Percentiles rank a stretch among this genome's conserved stretches.
Evolutionary conservation across 1,140 invertebrate species (phyloP).

Genomic region (Pseudomyrmex cubaensis): DNA sequence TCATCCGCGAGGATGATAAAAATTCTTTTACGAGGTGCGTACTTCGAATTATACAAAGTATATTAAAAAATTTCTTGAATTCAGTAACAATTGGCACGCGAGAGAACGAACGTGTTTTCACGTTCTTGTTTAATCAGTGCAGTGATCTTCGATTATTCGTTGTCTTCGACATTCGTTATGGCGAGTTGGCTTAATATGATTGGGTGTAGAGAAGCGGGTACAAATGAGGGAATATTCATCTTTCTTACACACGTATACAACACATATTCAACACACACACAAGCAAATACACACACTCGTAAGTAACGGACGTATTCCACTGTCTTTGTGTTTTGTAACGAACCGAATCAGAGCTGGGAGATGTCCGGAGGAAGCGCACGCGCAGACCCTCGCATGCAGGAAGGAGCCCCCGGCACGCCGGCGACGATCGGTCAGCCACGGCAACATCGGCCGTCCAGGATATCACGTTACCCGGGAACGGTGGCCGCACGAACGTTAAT

Average conservation of each 20-base stretch:
- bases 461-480: slow-evolving; percentile 34
- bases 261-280: neutral
- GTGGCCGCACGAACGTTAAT: slow-evolving; percentile 43
- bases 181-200: slow-evolving; percentile 25
- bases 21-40: neutral
- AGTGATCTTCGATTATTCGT: slow-evolving; percentile 29
- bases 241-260: neutral
- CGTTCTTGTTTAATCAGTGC: slow-evolving; percentile 3
- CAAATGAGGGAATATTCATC: neutral
- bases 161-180: neutral
- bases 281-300: slow-evolving; percentile 46
- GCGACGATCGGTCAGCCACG: slow-evolving; percentile 73
- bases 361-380: slow-evolving; percentile 83
- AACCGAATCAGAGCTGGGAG: slow-evolving; percentile 81
- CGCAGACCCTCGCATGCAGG: slow-evolving; percentile 82
- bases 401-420: slow-evolving; percentile 79
- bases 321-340: slow-evolving; percentile 77
- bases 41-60: neutral
- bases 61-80: neutral
- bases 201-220: slow-evolving; percentile 11
- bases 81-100: neutral
- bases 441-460: slow-evolving; percentile 61
- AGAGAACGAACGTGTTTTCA: neutral
- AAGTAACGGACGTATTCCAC: slow-evolving; percentile 72
- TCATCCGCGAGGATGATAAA: neutral